Evolutionary conservation across 2,113 vertebrate species (phyloP).

Genomic region (Ivindomyrus marchei): DNA sequence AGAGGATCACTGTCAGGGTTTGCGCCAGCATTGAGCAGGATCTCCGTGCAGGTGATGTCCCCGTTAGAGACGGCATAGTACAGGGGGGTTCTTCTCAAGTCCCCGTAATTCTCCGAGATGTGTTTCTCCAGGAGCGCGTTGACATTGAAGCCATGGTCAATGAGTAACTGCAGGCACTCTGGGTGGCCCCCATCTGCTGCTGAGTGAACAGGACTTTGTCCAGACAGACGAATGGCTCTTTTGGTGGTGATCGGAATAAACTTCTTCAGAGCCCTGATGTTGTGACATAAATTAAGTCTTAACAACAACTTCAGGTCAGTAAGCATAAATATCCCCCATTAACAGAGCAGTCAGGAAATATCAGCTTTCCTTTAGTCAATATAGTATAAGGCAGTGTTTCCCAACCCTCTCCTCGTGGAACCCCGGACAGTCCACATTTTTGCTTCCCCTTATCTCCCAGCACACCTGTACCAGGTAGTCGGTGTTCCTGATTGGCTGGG

Average conservation of each 20-base stretch:
- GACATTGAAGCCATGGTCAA: constrained; percentile 69
- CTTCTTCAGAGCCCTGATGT: constrained; percentile 66
- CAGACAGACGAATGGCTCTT: constrained; percentile 66
- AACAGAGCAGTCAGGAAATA: background rate
- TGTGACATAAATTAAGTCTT: constrained; percentile 22
- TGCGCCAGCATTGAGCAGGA: constrained; percentile 66
- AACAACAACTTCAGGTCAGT: background rate
- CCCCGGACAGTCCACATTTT: too few relatives aligned
- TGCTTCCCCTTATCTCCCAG: too few relatives aligned
- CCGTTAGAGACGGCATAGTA: constrained; percentile 76
- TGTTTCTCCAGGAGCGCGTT: constrained; percentile 62
- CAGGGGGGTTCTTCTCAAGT: constrained; percentile 65
- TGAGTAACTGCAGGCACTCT: constrained; percentile 69
- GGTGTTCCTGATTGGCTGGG: too few relatives aligned
- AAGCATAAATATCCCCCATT: background rate
- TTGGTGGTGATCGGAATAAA: constrained; percentile 69
- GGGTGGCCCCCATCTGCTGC: constrained; percentile 70
- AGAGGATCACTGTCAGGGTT: constrained; percentile 75
- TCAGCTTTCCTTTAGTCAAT: background rate
- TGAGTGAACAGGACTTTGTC: constrained; percentile 71
- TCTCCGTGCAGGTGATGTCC: constrained; percentile 63
- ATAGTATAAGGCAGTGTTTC: background rate
- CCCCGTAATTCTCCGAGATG: constrained; percentile 67
- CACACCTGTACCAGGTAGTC: too few relatives aligned
- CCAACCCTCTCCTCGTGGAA: too few relatives aligned